Conservation (phyloP, 2,888 invertebrate genomes). For the Didymodactylos carnosus region DNA sequence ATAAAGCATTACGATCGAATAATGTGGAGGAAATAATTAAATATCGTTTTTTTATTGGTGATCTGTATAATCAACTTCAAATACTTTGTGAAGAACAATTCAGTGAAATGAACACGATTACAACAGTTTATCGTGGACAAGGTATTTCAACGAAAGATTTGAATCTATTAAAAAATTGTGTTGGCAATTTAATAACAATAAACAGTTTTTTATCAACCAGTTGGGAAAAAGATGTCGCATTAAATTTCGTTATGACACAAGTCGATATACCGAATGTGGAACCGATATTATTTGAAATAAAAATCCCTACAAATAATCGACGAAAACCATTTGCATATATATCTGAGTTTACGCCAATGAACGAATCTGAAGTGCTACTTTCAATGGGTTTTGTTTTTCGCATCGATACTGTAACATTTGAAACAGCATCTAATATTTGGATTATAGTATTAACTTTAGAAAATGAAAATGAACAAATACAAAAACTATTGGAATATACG, state of each 20-base stretch:
- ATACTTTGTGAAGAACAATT: neutral
- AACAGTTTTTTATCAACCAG: neutral
- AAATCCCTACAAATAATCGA: neutral
- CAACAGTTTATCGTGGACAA: neutral
- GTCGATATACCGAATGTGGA: neutral
- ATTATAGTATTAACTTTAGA: neutral
- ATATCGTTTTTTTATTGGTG: neutral
- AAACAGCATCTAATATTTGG: neutral
- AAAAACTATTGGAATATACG: neutral
- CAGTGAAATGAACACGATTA: neutral
- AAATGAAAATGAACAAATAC: neutral
- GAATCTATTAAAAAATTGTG: neutral
- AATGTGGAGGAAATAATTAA: neutral
- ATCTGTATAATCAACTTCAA: neutral
- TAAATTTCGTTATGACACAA: neutral
- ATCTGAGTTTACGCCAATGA: neutral
- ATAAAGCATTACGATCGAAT: neutral
- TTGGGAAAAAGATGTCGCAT: neutral
- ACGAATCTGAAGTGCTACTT: neutral
- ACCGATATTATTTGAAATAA: neutral
- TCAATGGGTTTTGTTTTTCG: neutral
- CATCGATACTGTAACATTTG: neutral
- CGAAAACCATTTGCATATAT: neutral
- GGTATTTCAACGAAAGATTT: neutral
- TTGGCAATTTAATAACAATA: neutral